Conservation (phyloP, 2,888 invertebrate species). For the Agonopterix alstromeriana region DNA sequence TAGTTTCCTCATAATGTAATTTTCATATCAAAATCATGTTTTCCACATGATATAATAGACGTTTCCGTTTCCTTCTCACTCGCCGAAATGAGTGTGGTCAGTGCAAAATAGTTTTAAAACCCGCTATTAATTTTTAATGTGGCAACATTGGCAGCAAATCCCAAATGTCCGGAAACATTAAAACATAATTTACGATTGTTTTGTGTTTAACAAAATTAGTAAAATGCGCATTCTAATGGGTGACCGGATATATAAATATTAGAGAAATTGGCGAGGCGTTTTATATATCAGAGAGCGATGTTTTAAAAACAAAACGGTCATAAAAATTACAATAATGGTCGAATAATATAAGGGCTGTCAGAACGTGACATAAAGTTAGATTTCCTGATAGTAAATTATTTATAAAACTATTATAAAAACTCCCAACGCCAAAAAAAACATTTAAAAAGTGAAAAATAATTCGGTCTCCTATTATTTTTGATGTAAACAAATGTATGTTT, state of each 20-base stretch:
- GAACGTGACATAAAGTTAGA: not conserved
- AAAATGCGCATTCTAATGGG: conserved; percentile 56
- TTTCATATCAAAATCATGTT: conserved; percentile 53
- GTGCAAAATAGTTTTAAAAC: conserved; percentile 69
- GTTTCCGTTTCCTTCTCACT: conserved; percentile 62
- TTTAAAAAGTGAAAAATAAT: too few relatives aligned
- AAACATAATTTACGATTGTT: conserved; percentile 66
- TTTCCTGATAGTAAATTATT: not conserved
- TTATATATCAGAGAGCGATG: conserved; percentile 35
- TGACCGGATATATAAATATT: conserved; percentile 64
- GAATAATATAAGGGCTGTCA: conserved; percentile 4
- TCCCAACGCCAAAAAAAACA: too few relatives aligned
- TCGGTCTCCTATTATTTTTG: too few relatives aligned
- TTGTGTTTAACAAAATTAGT: conserved; percentile 68
- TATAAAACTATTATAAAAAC: not conserved
- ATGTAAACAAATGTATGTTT: too few relatives aligned
- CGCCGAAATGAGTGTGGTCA: conserved; percentile 46
- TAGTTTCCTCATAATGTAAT: conserved; percentile 53
- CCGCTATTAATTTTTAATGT: conserved; percentile 66
- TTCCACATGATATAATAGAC: conserved; percentile 60
- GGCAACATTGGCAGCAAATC: conserved; percentile 59
- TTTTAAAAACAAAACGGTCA: conserved; percentile 37
- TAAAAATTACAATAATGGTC: conserved; percentile 13
- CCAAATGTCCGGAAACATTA: conserved; percentile 69
- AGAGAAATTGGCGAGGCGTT: conserved; percentile 46